Evolutionary conservation across 2,113 vertebrate species (phyloP).

Genomic region (Heptranchias perlo): DNA sequence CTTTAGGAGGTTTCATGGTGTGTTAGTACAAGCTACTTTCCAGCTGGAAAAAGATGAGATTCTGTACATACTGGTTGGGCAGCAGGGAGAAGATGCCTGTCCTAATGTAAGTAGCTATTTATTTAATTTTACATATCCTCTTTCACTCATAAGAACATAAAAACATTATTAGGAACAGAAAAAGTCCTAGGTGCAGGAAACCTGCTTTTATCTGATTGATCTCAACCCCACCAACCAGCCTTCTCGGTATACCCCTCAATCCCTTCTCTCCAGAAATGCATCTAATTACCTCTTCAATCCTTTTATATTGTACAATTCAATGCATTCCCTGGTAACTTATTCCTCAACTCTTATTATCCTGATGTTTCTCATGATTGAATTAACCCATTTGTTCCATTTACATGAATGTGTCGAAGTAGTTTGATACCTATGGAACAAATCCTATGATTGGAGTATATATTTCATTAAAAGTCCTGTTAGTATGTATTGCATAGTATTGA

Average conservation of each 20-base stretch:
- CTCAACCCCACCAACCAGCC: neutral
- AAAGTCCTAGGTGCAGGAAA: neutral
- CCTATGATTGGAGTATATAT: neutral
- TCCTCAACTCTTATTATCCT: neutral
- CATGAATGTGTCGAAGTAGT: neutral
- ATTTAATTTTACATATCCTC: neutral
- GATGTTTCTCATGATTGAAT: conserved; percentile 1
- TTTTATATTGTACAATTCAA: neutral
- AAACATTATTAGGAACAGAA: neutral
- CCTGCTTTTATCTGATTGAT: neutral
- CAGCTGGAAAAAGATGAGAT: conserved; percentile 75
- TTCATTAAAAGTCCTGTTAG: neutral
- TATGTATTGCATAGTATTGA: neutral
- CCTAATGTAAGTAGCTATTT: conserved; percentile 74
- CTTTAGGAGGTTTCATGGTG: conserved; percentile 74
- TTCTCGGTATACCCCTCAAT: neutral
- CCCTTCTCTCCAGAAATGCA: neutral
- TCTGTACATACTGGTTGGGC: conserved; percentile 87
- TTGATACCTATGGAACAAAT: neutral
- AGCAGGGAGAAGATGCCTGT: conserved; percentile 89
- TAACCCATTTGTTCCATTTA: neutral
- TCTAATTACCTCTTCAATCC: neutral
- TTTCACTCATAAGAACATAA: neutral
- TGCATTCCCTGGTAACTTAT: neutral
- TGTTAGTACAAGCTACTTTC: conserved; percentile 83